phyloP scores from a whole-genome alignment of 2,888 invertebrate species.

The Diplolepis rosae region DNA sequence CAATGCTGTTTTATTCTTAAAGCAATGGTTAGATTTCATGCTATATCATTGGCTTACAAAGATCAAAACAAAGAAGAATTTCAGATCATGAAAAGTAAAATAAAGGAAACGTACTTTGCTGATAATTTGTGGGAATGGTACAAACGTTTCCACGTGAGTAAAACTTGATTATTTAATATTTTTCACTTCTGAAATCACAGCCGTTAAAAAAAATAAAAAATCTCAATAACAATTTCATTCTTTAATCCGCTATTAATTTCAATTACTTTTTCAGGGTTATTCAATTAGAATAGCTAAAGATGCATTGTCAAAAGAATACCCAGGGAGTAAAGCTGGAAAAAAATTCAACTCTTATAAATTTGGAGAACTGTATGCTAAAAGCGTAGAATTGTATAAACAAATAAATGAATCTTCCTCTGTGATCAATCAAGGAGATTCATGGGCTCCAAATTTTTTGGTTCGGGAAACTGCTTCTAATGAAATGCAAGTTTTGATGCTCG shows the following conservation, averaged over 20 bases:
- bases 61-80: constrained; percentile 71
- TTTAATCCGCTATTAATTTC: too few relatives aligned
- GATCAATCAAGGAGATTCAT: constrained; percentile 83
- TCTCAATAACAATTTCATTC: too few relatives aligned
- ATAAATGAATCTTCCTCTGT: constrained; percentile 74
- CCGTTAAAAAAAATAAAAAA: background rate
- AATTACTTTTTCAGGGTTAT: constrained; percentile 46
- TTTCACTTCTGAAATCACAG: constrained; percentile 78
- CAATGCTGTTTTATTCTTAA: constrained; percentile 66
- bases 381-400: constrained; percentile 71
- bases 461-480: constrained; percentile 65
- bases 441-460: constrained; percentile 84
- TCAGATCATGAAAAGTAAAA: constrained; percentile 51
- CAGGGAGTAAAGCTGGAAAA: constrained; percentile 77
- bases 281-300: constrained; percentile 75
- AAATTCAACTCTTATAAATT: constrained; percentile 76
- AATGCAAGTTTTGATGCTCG: constrained; percentile 78
- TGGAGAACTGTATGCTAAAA: constrained; percentile 75
- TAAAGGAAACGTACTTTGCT: constrained; percentile 65
- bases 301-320: constrained; percentile 80
- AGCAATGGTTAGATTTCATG: constrained; percentile 73
- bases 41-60: constrained; percentile 73
- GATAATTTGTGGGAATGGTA: constrained; percentile 64
- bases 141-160: constrained; percentile 62
- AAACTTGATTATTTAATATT: too few relatives aligned